Evolutionary conservation across 2,113 vertebrate species (phyloP), one percentile per base, ranked within the genome.

Genomic region (Casuarius casuarius): DNA sequence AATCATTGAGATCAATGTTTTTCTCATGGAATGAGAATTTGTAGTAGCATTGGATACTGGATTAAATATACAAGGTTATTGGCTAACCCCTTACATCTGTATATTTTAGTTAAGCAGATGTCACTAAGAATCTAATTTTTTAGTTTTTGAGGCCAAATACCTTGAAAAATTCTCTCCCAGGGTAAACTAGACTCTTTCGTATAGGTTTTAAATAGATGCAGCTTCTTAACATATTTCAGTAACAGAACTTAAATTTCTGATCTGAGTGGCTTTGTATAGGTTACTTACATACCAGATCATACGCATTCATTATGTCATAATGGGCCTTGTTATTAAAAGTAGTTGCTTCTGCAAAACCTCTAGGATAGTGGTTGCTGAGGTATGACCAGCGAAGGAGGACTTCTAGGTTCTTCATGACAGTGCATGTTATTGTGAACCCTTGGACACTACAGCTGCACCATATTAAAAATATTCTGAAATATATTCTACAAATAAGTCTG

Each of bases 341-440:
- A 94, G 87, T 96, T 97, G 82, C 87, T 97, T 97, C 91, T 95
- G 95, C 95, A 97, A 78, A 97, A 97, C 94, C 87, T 95, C 93
- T 96, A 96, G 95, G 18, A 89, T 96, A 98, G 95, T 91, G 86
- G 87, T 97, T 91, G 92, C 93, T 96, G 95, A 97, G 96, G 87
- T 97, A 78, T 93, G 90, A 90, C 93, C 97, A 97, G 96, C 95
- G 4, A 96, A 97, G 96, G 92, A 96, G 73, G 80, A 89, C 75
- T 97, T 95, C 90, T 67, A 97, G 70, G 94, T 96, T 97, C 96
- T 97, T 95, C 11, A 0, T 94, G 95, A 96, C 96, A 97, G 94
- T 98, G 95, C 96, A 92, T 97, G 95, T 97, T 97, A 96, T 98
- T 97, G 97, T 98, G 95, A 97, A 96, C 96, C 97, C 78, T 97